These are phyloP conservation scores for Drosophila subquinaria DNA, from an alignment of 2,888 invertebrate genomes.

Conservation along the genomic window DNA sequence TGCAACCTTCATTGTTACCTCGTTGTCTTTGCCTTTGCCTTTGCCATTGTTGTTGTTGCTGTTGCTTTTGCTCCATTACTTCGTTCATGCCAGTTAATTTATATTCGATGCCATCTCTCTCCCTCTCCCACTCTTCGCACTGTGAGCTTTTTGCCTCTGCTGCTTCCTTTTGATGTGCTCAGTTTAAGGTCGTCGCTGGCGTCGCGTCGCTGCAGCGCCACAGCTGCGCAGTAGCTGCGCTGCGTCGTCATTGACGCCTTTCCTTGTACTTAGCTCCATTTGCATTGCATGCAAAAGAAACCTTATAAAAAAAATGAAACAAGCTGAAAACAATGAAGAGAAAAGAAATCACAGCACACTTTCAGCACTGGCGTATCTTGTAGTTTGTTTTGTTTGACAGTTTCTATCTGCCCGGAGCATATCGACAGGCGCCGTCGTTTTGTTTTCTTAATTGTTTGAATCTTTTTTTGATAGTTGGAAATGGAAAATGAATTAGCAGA, in stretches of 20 bases:
- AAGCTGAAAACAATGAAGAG: constrained; percentile 37
- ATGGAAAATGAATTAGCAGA: constrained; percentile 31
- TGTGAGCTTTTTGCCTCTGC: constrained; percentile 43
- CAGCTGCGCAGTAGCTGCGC: constrained; percentile 14
- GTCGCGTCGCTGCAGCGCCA: constrained; percentile 37
- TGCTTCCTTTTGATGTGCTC: constrained; percentile 65
- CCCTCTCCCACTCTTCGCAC: constrained; percentile 20
- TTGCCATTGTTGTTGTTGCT: constrained; percentile 38
- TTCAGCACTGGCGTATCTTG: constrained; percentile 67
- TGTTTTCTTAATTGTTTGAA: constrained; percentile 67
- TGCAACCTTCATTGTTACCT: constrained; percentile 56
- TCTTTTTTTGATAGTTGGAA: constrained; percentile 22
- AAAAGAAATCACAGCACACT: constrained; percentile 67
- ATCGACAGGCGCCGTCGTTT: constrained; percentile 47
- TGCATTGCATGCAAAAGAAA: constrained; percentile 55
- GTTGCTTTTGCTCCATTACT: constrained; percentile 70
- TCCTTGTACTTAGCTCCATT: constrained; percentile 65
- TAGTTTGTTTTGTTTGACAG: constrained; percentile 77
- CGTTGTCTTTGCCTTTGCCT: constrained; percentile 29
- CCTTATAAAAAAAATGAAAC: constrained; percentile 50
- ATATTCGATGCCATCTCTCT: constrained; percentile 71
- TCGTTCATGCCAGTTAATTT: constrained; percentile 76
- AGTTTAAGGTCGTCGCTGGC: constrained; percentile 55
- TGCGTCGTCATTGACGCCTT: constrained; percentile 73
- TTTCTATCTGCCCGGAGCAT: constrained; percentile 39